Percentiles rank a stretch among this genome's conserved stretches.
These are phyloP conservation scores for Stichopus horrens DNA, from an alignment of 53 echinoderm and acorn worm species.

Conservation along the genomic window DNA sequence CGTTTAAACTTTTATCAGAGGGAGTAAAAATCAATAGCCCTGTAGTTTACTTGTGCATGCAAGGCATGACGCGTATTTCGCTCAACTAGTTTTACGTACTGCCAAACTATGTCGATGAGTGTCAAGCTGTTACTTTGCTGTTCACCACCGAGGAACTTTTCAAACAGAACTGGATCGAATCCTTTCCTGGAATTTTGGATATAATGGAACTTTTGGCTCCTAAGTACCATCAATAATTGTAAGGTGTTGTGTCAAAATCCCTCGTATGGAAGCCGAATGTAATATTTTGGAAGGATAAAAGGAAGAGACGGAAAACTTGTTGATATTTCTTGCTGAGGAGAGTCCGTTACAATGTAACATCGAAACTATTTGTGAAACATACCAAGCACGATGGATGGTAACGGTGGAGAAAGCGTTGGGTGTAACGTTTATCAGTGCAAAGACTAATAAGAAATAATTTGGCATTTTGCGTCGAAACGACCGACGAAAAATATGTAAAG, in stretches of 20 bases:
- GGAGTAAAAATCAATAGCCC: constrained; percentile 34
- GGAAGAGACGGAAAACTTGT: background rate
- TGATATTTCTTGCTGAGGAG: background rate
- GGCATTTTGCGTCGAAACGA: background rate
- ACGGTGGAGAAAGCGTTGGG: background rate
- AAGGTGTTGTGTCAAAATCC: background rate
- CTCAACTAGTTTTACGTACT: constrained; percentile 12
- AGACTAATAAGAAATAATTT: background rate
- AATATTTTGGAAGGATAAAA: background rate
- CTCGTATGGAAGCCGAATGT: background rate
- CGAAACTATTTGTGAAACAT: background rate
- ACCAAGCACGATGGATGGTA: constrained; percentile 2
- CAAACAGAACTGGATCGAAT: background rate
- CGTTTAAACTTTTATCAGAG: constrained; percentile 23
- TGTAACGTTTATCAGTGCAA: background rate
- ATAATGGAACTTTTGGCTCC: background rate
- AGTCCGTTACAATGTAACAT: background rate
- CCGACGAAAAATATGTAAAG: background rate
- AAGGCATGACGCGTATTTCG: constrained; percentile 9
- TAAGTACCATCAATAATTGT: background rate
- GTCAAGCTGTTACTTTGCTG: background rate
- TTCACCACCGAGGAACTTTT: background rate
- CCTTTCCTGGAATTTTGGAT: background rate
- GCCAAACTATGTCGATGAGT: background rate
- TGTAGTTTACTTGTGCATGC: background rate